Percentiles rank a stretch among this genome's conserved stretches.
phyloP scores from a whole-genome alignment of 2,113 vertebrate genomes.

The Cololabis saira region DNA sequence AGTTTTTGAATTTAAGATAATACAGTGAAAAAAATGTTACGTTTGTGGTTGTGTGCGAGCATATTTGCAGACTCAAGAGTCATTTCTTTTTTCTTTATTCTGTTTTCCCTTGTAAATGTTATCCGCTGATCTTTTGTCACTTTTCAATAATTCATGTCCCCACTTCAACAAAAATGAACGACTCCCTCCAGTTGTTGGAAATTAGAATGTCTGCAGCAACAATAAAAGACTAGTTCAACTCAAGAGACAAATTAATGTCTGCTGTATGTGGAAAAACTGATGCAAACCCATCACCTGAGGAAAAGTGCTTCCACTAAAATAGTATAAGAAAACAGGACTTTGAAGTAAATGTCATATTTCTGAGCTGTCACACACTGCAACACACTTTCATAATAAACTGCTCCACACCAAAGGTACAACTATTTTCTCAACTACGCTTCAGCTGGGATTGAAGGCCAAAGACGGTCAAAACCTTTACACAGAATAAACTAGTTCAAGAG shows the following conservation, averaged over 20 bases:
- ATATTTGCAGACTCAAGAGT: not conserved
- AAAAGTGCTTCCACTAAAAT: conserved; percentile 18
- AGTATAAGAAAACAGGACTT: conserved; percentile 15
- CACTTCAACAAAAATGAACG: not conserved
- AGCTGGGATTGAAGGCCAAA: too few species aligned
- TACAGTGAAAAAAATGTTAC: too few species aligned
- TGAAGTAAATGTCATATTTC: not conserved
- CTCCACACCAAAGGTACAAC: not conserved
- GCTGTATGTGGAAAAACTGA: not conserved
- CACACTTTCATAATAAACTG: conserved; percentile 1
- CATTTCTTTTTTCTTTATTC: not conserved
- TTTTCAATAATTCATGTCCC: not conserved
- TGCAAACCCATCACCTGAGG: conserved; percentile 5
- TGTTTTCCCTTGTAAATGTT: not conserved
- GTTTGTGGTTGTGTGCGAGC: too few species aligned
- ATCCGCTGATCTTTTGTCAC: not conserved
- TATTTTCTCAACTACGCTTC: too few species aligned
- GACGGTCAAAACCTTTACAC: too few species aligned
- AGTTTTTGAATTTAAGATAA: too few species aligned
- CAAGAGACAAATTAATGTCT: conserved; percentile 13
- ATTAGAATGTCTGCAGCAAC: not conserved
- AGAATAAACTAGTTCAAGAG: too few species aligned
- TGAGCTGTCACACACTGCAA: conserved; percentile 19
- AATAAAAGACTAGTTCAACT: not conserved
- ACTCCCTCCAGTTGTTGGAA: not conserved